These are phyloP conservation scores for Halisarca cf. caerulea DNA, from an alignment of 37 sponge, comb jelly and placozoan species.

Conservation along the genomic window DNA sequence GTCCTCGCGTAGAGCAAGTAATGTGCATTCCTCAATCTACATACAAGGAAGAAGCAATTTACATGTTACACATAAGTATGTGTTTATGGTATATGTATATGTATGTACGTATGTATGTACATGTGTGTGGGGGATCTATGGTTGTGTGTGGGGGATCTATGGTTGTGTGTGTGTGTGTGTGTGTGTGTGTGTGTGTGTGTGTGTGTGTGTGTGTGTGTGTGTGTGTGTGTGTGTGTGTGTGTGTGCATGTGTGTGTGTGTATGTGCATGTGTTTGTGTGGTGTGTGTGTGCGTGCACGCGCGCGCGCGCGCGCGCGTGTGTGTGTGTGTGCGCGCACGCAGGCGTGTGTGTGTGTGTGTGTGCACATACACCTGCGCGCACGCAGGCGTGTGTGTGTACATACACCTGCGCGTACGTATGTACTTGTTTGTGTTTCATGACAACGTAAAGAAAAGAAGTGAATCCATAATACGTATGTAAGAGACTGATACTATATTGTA, in stretches of 20 bases:
- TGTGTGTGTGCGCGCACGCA: neutral
- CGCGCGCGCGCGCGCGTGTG: constrained; percentile 11
- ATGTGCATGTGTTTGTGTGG: neutral
- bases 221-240: neutral
- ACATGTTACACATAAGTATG: neutral
- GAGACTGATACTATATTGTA: too few relatives aligned
- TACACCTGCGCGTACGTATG: constrained; percentile 37
- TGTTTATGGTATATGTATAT: neutral
- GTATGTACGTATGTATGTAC: neutral
- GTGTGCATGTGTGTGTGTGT: neutral
- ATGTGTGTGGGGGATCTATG: constrained; percentile 44
- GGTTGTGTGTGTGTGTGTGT: constrained; percentile 41
- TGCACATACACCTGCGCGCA: neutral
- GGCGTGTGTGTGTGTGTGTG: neutral
- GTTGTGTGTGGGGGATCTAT: too few relatives aligned
- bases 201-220: constrained; percentile 20
- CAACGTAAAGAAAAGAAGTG: too few relatives aligned
- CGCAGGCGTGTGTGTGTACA: neutral
- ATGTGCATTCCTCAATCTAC: constrained; percentile 66
- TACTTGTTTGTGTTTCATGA: constrained; percentile 16
- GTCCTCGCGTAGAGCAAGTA: constrained; percentile 50
- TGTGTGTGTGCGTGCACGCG: constrained; percentile 45
- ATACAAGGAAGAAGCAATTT: neutral
- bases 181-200: constrained; percentile 24
- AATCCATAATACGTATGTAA: too few relatives aligned